These are phyloP conservation scores for Drosophila baimaii DNA, from an alignment of 1,140 invertebrate species.

Conservation along the genomic window DNA sequence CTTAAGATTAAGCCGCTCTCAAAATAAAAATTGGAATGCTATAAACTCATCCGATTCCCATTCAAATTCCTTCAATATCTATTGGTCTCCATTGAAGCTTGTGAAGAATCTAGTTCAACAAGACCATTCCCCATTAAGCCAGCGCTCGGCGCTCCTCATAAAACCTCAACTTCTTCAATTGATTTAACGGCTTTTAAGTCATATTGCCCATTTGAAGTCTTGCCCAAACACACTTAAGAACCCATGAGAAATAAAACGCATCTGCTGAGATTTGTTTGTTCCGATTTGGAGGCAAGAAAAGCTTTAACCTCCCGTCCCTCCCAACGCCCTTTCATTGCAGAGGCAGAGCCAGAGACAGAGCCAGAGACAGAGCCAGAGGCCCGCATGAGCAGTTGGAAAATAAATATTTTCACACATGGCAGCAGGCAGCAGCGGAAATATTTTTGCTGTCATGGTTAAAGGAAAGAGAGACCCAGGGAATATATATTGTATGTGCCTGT, in stretches of 20 bases:
- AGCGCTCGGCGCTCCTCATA: constrained; percentile 6
- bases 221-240: constrained; percentile 35
- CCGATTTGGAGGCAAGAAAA: constrained; percentile 14
- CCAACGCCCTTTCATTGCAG: not conserved
- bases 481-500: constrained; percentile 13
- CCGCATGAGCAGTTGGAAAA: constrained; percentile 46
- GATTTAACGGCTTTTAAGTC: constrained; percentile 32
- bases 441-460: constrained; percentile 73
- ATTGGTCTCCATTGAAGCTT: constrained; percentile 26
- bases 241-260: constrained; percentile 27
- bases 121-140: constrained; percentile 15
- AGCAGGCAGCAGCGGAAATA: constrained; percentile 56
- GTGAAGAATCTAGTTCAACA: constrained; percentile 36
- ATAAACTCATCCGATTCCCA: not conserved
- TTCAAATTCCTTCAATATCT: not conserved
- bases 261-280: constrained; percentile 37
- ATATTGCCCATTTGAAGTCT: constrained; percentile 38
- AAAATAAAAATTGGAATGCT: not conserved
- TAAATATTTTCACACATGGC: constrained; percentile 72
- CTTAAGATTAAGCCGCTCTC: not conserved
- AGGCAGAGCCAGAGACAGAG: constrained; percentile 8
- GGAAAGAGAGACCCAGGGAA: constrained; percentile 47
- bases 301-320: constrained; percentile 3
- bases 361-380: not conserved
- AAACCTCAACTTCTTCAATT: constrained; percentile 26